These are phyloP conservation scores for Salarias fasciatus DNA, from an alignment of 2,797 vertebrate genomes.

Conservation along the genomic window DNA sequence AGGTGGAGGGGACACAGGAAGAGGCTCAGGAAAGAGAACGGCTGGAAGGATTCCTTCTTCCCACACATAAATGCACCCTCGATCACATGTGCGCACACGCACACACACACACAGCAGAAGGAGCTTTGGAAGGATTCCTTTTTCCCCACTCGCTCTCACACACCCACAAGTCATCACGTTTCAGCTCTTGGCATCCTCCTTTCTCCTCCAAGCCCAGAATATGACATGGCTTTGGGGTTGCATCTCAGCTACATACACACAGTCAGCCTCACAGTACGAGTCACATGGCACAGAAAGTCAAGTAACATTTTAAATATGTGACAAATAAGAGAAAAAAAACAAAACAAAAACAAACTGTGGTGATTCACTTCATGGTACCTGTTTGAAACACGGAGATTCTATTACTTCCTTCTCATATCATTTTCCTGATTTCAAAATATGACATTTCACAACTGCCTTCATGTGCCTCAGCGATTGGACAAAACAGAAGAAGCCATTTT, in stretches of 20 bases:
- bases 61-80: conserved; percentile 70
- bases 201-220: conserved; percentile 69
- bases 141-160: conserved; percentile 59
- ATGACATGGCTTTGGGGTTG: conserved; percentile 74
- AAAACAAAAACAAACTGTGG: conserved; percentile 41
- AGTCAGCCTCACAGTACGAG: conserved; percentile 58
- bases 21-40: conserved; percentile 69
- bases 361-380: conserved; percentile 28
- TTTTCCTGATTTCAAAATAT: too few species aligned
- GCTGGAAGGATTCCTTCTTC: conserved; percentile 73
- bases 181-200: conserved; percentile 67
- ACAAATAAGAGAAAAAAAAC: conserved; percentile 38
- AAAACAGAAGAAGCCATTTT: too few species aligned
- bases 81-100: conserved; percentile 59
- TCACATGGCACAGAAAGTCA: conserved; percentile 60
- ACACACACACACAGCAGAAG: conserved; percentile 17
- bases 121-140: conserved; percentile 48
- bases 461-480: too few species aligned
- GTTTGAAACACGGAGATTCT: conserved; percentile 14
- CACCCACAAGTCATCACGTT: conserved; percentile 74
- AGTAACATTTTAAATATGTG: conserved; percentile 47
- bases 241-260: conserved; percentile 64
- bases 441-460: too few species aligned
- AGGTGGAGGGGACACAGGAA: conserved; percentile 58
- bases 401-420: background rate